Evolutionary conservation across 2,113 vertebrate genomes (phyloP), one percentile per base, ranked within the genome.

Genomic region (Forbesichthys agassizii): DNA sequence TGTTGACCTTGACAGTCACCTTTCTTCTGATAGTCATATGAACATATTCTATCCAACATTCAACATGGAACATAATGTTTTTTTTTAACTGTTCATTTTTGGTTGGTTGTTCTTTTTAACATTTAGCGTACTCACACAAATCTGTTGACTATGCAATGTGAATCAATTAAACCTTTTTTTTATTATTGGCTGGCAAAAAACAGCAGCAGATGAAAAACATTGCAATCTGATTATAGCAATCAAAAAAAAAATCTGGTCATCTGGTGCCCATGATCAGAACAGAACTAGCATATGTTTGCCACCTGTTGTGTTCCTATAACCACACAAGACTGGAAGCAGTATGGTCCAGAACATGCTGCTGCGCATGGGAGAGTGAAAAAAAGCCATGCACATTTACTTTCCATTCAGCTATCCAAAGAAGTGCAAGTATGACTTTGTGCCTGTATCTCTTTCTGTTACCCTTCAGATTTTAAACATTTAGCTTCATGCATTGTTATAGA

Each of bases 261-360:
- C 13, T 1, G 3, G 1, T n/a, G 46, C 46, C 52, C n/a, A 61
- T 3, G 33, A n/a, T 52, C 1, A 56, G 61, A 68, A 9, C 48
- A 48, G 56, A 64, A 75, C 5, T 33, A 72, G 48, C 20, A 71
- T 42, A 12, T 27, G 16, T 0, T 58, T 55, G 36, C 74, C 67
- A 1, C 75, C 71, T 1, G n/a, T 82, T 11, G 68, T 77, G 36
- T 91, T 86, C 48, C 63, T 86, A 47, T 89, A 87, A 69, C 85
- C 73, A 11, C 84, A 84, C 78, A 85, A 84, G 53, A 85, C 85
- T 0, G 87, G 83, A 11, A 70, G 80, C 69, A 84, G 87, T 70
- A 85, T 82, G 0, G 66, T 88, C 20, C 88, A 88, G 57, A 90
- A 88, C 16, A 58, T 85, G 33, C 20, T 78, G 60, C 87, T 77